phyloP scores from a whole-genome alignment of 2,113 vertebrate genomes.

The Psophia crepitans region DNA sequence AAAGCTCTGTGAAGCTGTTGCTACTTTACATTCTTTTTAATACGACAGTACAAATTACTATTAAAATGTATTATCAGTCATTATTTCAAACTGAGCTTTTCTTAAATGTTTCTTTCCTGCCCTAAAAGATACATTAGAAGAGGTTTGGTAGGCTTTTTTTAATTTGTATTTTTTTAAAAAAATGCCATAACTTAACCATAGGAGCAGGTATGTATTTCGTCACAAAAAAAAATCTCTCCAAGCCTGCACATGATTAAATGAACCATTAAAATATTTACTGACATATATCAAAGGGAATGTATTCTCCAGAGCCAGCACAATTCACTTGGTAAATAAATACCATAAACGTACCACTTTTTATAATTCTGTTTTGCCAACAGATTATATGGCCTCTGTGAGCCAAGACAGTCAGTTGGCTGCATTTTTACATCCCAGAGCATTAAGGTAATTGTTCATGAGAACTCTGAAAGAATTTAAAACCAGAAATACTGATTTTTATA shows the following conservation, averaged over 20 bases:
- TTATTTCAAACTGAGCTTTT: neutral
- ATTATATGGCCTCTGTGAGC: neutral
- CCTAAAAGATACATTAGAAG: neutral
- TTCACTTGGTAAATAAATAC: neutral
- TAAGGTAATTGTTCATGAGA: neutral
- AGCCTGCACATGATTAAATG: neutral
- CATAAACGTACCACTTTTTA: neutral
- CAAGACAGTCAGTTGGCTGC: neutral
- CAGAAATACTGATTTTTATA: neutral
- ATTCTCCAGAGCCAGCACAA: neutral
- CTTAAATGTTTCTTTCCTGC: neutral
- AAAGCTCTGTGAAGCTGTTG: neutral
- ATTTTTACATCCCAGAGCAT: neutral
- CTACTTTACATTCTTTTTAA: neutral
- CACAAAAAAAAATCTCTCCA: neutral
- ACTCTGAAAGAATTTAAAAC: neutral
- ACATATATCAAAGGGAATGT: neutral
- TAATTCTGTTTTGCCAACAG: neutral
- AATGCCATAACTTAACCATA: neutral
- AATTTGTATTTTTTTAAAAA: neutral
- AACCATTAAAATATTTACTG: neutral
- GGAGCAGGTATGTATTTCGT: neutral
- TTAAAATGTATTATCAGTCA: neutral
- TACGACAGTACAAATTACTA: neutral
- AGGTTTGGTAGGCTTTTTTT: neutral